A percentile compares a stretch with the other conserved stretches of the same genome.
Conservation (phyloP, 1,140 invertebrate genomes). For the Lanistes nyassanus region DNA sequence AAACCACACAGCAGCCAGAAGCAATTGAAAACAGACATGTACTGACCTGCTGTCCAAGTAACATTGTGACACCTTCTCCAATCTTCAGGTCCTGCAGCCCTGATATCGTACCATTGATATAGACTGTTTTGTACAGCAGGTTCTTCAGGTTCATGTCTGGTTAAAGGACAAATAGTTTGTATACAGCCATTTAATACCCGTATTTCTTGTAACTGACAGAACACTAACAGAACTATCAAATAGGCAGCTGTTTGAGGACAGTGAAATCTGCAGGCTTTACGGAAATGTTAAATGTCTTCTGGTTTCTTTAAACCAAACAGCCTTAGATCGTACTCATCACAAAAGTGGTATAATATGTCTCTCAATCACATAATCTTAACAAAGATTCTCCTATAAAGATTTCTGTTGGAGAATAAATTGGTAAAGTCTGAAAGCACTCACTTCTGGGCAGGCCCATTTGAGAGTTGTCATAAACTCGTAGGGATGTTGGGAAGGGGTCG, state of each 20-base stretch:
- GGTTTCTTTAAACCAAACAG: no score
- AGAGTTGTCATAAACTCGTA: constrained; percentile 47
- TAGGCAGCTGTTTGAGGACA: no score
- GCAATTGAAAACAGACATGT: not conserved
- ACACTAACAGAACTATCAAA: no score
- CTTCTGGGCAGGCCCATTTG: constrained; percentile 44
- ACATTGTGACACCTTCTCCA: constrained; percentile 46
- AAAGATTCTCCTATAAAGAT: no score
- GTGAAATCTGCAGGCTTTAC: no score
- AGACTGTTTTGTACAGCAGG: constrained; percentile 44
- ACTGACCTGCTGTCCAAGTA: constrained; percentile 45
- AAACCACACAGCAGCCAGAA: no score
- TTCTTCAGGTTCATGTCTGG: constrained; percentile 42
- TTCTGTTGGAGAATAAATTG: not conserved
- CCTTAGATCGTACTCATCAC: no score
- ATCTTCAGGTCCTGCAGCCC: constrained; percentile 47
- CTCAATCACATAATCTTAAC: no score
- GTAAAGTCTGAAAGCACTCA: constrained; percentile 17
- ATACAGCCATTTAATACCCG: not conserved
- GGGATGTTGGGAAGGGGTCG: constrained; percentile 48
- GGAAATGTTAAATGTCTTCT: no score
- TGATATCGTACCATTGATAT: constrained; percentile 43
- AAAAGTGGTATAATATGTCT: no score
- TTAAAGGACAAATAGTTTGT: not conserved
- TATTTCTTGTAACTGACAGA: no score